phyloP scores from a whole-genome alignment of 1,140 invertebrate species.

The Eubasilissa regina region DNA sequence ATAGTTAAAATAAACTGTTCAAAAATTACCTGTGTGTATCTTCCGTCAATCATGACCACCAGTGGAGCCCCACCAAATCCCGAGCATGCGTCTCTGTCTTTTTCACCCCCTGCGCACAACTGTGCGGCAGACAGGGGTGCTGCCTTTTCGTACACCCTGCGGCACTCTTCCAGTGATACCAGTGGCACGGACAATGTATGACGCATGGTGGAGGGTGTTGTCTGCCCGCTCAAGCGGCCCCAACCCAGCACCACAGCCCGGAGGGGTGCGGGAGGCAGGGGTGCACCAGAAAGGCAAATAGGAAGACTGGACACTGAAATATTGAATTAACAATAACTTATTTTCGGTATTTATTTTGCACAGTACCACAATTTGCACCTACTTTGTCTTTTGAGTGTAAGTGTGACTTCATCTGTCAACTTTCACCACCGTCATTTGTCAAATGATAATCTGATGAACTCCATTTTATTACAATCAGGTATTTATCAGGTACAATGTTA shows the following conservation, averaged over 20 bases:
- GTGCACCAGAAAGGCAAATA: conserved; percentile 70
- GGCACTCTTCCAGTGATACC: conserved; percentile 70
- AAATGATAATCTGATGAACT: no score
- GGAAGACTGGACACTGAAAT: conserved; percentile 70
- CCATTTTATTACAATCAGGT: no score
- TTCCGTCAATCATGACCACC: conserved; percentile 73
- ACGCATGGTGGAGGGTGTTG: conserved; percentile 63
- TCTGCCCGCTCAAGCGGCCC: conserved; percentile 68
- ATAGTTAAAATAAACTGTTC: no score
- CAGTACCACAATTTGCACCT: no score
- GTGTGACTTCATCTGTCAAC: no score
- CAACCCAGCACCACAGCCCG: conserved; percentile 70
- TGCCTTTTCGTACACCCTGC: conserved; percentile 71
- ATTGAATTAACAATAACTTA: not conserved
- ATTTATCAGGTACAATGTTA: no score
- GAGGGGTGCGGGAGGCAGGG: conserved; percentile 62
- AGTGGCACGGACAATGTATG: conserved; percentile 74
- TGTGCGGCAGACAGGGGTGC: conserved; percentile 76
- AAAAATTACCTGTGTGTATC: conserved; percentile 74
- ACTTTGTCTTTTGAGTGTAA: no score
- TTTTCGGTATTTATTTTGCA: no score
- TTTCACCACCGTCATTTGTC: no score
- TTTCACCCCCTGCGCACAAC: conserved; percentile 79
- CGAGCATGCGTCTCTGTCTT: conserved; percentile 78
- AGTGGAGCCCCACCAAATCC: conserved; percentile 81